phyloP scores from a whole-genome alignment of 2,888 invertebrate species.

The Tenthredo livida region DNA sequence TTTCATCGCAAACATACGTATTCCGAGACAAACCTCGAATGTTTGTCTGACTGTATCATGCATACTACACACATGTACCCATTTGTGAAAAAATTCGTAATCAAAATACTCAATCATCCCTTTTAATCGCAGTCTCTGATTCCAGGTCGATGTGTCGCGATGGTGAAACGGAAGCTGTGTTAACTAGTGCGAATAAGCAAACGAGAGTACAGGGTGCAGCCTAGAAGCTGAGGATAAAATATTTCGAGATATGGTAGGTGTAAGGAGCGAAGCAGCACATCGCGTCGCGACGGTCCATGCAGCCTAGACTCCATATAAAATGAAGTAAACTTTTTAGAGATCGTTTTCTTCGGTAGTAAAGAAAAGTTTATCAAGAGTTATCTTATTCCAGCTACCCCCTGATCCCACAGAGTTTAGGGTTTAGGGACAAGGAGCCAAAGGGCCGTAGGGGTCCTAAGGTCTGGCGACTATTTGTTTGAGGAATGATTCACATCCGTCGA shows the following conservation, averaged over 20 bases:
- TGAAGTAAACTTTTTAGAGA: background rate
- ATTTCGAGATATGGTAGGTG: background rate
- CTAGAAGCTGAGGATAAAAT: background rate
- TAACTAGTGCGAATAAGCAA: background rate
- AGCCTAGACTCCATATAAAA: background rate
- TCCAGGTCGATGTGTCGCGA: background rate
- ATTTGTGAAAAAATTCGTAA: background rate
- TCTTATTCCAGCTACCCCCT: background rate
- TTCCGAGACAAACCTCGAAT: background rate
- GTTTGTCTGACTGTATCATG: background rate
- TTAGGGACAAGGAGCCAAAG: background rate
- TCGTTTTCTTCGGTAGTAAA: conserved; percentile 11
- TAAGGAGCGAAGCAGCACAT: background rate
- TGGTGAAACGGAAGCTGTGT: background rate
- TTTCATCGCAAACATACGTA: background rate
- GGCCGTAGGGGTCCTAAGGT: background rate
- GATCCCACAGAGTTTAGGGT: background rate
- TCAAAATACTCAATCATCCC: background rate
- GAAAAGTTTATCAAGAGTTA: conserved; percentile 20
- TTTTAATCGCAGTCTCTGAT: background rate
- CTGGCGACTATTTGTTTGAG: conserved; percentile 23
- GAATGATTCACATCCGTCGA: conserved; percentile 34
- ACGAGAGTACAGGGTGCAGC: background rate
- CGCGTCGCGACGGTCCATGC: background rate
- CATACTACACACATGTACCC: no score